Evolutionary conservation across 2,888 invertebrate species (phyloP), one percentile per base, ranked within the genome.

Genomic region (Brenthis hecate): DNA sequence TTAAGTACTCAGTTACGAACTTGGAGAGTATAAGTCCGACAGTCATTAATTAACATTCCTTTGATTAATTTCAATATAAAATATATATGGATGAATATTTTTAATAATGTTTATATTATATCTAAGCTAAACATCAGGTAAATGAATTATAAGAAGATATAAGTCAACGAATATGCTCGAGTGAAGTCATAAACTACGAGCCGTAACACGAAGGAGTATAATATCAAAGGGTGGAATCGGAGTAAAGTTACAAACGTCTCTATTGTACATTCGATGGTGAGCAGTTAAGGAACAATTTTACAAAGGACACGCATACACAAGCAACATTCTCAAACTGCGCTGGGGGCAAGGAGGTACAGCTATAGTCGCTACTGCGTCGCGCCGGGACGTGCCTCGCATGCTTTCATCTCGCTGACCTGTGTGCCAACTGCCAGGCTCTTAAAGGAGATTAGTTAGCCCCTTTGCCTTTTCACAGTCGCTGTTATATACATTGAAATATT

Each of bases 331-430:
- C 53, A 66, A 67, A 54, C 65, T 57, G 61, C 57, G 54, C 65
- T 48, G 50, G 60, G 56, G 56, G 50, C 43, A 48, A 69, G 63
- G 5, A 16, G 8, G 51, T 53, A 53, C 6, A 16, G 14, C 3
- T 16, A 53, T 47, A 65, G 69, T 62, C 65, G 56, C 69, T 64
- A 58, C 66, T 61, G 68, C 72, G 72, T 70, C 72, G 57, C 66
- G 65, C 62, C 56, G 53, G 55, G 62, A 74, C 73, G 73, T 74
- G 73, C 67, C 58, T 36, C 43, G 71, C 69, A 70, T 73, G 54
- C 65, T 63, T 66, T 60, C 63, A 56, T 65, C 63, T 58, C 53
- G 62, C 55, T 69, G 69, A 68, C 65, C 47, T 66, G 61, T 56
- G 61, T 43, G 50, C 48, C 19, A 19, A 19, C 19, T 19, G 19